Evolutionary conservation across 2,797 vertebrate species (phyloP), one percentile per base, ranked within the genome.

Genomic region (Champsocephalus gunnari): DNA sequence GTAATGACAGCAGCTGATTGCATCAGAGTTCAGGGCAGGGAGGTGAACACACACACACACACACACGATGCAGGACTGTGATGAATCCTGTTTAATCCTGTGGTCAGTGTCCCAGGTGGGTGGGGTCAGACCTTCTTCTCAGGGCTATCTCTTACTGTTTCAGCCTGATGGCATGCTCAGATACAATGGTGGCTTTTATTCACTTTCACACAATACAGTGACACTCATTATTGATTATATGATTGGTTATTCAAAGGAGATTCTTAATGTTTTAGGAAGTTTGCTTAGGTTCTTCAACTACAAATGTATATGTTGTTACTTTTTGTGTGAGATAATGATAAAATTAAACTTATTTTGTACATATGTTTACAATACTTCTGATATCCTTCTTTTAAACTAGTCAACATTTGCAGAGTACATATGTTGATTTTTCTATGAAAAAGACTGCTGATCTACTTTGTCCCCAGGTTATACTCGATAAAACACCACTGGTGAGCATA

Each of bases 101-200:
- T 73, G 81, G 75, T 84, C 64, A 48, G 77, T 1, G 48, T 88
- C 80, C 80, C 79, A 66, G 70, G 88, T 87, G 82, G 90, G 89
- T 73, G 82, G 83, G 82, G 84, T 88, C 80, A 85, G 75, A 77
- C 66, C 81, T 73, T 87, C 80, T 92, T 93, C 92, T 91, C 93
- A 94, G 85, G 89, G 84, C 87, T 91, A 91, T 94, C 91, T 80
- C 80, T 93, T 92, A 90, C 56, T 81, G 56, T 77, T 80, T 84
- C 69, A 79, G 59, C 14, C 47, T 38, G 70, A 73, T 80, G 80
- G 60, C 67, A 43, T 71, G 41, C 32, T 8, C 70, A 48, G 38
- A 71, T 61, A 92, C 89, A 91, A 87, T 78, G 58, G 71, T 34
- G n/a, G 62, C 64, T 71, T 87, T 86, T 88, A 84, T 89, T 90